Conservation (phyloP, 1,140 invertebrate species). For the Probaryconus sp. region DNA sequence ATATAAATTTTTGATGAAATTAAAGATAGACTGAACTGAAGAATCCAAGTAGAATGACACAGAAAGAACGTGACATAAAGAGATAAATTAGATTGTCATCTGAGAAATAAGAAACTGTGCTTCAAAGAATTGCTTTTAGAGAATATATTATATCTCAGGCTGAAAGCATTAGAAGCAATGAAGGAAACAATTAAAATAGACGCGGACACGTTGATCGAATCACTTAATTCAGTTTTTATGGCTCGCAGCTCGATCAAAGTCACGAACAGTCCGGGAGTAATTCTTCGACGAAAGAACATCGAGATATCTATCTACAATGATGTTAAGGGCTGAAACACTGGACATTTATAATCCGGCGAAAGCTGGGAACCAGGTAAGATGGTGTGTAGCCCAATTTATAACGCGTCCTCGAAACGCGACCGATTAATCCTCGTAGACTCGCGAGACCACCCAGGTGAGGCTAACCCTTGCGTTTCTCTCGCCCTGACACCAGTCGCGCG, state of each 20-base stretch:
- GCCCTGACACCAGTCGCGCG: constrained; percentile 67
- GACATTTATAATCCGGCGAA: constrained; percentile 76
- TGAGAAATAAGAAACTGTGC: too few species aligned
- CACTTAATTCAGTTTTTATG: constrained; percentile 46
- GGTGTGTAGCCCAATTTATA: constrained; percentile 75
- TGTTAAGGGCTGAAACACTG: constrained; percentile 69
- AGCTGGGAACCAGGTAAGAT: constrained; percentile 63
- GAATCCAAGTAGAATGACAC: too few species aligned
- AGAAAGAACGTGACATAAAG: too few species aligned
- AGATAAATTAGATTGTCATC: too few species aligned
- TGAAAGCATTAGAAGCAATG: too few species aligned
- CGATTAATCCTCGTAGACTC: constrained; percentile 76
- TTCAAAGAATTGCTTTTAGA: too few species aligned
- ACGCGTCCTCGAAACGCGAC: constrained; percentile 69
- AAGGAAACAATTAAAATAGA: constrained; percentile 17
- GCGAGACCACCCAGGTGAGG: constrained; percentile 76
- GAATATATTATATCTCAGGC: too few species aligned
- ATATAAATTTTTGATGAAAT: too few species aligned
- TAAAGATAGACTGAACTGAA: too few species aligned
- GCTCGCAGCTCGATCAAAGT: constrained; percentile 73
- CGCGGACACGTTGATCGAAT: constrained; percentile 25
- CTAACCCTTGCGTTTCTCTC: constrained; percentile 72
- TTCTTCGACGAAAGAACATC: constrained; percentile 66
- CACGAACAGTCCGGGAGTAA: constrained; percentile 66
- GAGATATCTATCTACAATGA: constrained; percentile 76